These are phyloP conservation scores for Lycocorax pyrrhopterus DNA, from an alignment of 2,113 vertebrate species.

Conservation along the genomic window DNA sequence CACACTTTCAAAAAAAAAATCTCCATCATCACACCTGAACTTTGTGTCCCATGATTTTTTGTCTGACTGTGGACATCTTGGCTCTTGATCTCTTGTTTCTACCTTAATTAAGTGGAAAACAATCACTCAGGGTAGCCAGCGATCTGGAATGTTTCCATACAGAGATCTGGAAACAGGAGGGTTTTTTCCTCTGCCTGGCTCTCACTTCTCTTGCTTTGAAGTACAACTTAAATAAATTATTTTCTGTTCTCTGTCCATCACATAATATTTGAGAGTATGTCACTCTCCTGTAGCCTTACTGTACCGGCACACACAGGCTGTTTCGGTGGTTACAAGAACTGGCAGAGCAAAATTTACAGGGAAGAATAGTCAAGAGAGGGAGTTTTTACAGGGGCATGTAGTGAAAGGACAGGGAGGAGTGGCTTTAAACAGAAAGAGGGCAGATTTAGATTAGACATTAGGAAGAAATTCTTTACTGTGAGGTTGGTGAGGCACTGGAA, in stretches of 20 bases:
- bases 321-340: neutral
- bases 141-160: neutral
- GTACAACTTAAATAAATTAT: neutral
- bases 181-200: neutral
- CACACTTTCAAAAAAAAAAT: neutral
- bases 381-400: neutral
- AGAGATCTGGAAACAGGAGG: neutral
- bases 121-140: neutral
- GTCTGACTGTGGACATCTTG: neutral
- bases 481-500: neutral
- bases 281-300: neutral
- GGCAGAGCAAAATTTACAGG: neutral
- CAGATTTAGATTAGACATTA: neutral
- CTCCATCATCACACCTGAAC: neutral
- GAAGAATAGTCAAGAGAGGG: neutral
- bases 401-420: neutral
- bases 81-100: neutral
- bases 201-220: neutral
- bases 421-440: neutral
- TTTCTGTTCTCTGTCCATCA: neutral
- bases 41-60: neutral
- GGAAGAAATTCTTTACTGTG: neutral
- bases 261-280: neutral
- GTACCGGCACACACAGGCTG: neutral
- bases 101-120: conserved; percentile 4